Evolutionary conservation across 2,888 invertebrate species (phyloP), one percentile per base, ranked within the genome.

Genomic region (Bombyx huttoni): DNA sequence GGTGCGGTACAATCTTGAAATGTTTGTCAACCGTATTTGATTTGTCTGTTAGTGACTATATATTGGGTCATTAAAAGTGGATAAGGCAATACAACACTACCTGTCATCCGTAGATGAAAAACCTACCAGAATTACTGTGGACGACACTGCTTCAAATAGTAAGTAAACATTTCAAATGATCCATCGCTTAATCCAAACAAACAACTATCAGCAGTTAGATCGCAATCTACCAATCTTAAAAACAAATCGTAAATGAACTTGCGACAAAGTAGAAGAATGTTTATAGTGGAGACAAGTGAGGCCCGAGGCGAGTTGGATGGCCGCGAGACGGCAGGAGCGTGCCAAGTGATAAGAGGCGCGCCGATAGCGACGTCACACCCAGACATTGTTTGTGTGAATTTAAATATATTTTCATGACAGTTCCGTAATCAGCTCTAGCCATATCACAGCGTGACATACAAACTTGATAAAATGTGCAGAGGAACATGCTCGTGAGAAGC

Each of bases 381-480:
- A 88, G 88, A 88, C 88, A 86, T 81, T 88, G 86, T 87, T 88
- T 87, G 86, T 86, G 86, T 86, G 84, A 86, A 87, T 87, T 87
- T 87, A 85, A 88, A 88, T 87, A 88, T 83, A 87, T 87, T 86
- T 86, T 86, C 87, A 84, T 87, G 86, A 85, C 86, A 84, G 84
- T 86, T 88, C 87, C 84, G 86, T 87, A 87, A 87, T 87, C 87
- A 84, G 79, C 77, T 81, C 83, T 80, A 73, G 78, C 79, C 76
- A 74, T 77, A 77, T 73, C 69, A 69, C 74, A 79, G 75, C 75
- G 74, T 80, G 78, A 80, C 76, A 81, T 77, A 75, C 78, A 75
- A 81, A 75, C 77, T 78, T 70, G 68, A 71, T 82, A 73, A 68
- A 70, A 72, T 60, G 64, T 64, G 63, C 67, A 64, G 59, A 60